Percentiles rank a stretch among this genome's conserved stretches.
phyloP scores from a whole-genome alignment of 92 coral and sea anemone species.

The Blastomussa wellsi region DNA sequence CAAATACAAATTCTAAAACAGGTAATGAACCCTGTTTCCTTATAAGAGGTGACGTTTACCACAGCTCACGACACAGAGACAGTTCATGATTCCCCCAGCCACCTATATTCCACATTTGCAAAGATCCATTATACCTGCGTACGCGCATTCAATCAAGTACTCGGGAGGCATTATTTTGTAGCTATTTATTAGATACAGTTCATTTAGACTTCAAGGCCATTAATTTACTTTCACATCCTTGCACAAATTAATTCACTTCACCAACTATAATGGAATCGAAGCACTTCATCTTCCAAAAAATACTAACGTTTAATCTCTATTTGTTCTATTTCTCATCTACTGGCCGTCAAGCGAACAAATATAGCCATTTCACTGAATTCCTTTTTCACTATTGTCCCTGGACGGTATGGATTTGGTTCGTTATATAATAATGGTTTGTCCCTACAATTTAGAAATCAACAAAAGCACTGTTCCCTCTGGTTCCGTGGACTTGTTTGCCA shows the following conservation, averaged over 20 bases:
- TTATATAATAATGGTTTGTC: not conserved
- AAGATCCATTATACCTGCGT: not conserved
- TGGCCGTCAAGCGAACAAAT: too few species aligned
- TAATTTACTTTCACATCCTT: not conserved
- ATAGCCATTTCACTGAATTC: not conserved
- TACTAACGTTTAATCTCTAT: not conserved
- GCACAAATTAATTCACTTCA: not conserved
- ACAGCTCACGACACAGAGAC: not conserved
- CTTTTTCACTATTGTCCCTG: not conserved
- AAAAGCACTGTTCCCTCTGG: constrained; percentile 43
- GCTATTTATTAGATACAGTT: not conserved
- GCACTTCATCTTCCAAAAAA: not conserved
- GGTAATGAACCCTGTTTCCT: not conserved
- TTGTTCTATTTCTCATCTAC: not conserved
- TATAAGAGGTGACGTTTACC: not conserved
- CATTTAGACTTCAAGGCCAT: too few species aligned
- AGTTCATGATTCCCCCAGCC: not conserved
- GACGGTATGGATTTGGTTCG: not conserved
- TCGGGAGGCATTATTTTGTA: not conserved
- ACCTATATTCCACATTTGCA: not conserved
- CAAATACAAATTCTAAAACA: not conserved
- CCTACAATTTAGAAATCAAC: constrained; percentile 35
- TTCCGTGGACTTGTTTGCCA: constrained; percentile 12
- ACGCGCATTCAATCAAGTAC: not conserved
- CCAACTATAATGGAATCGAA: too few species aligned